Evolutionary conservation across 2,888 invertebrate species (phyloP), one percentile per base, ranked within the genome.

Genomic region (Oligia strigilis): DNA sequence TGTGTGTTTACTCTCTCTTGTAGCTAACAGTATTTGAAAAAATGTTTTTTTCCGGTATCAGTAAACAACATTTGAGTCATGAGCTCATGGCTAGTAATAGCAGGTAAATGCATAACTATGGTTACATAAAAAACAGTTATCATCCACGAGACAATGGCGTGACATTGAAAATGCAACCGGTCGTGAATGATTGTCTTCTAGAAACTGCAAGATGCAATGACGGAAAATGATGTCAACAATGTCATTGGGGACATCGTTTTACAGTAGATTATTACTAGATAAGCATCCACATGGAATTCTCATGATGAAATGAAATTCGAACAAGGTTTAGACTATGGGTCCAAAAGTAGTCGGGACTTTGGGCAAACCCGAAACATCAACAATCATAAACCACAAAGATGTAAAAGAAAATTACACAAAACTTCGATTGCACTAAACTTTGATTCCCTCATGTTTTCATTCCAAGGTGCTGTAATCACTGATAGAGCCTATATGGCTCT

Each of bases 91-190:
- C 78, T 71, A 62, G 72, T 65, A 43, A 65, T 65, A 67, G n/a
- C 29, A 67, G 14, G 49, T 72, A 70, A 43, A 17, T 58, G 64
- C 72, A 23, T 69, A 82, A 73, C 82, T 46, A 81, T 75, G 46
- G 77, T 75, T 71, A 80, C 60, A 77, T 85, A 80, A 92, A 91
- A 90, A 90, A 75, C 77, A 72, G 80, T 87, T 86, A 87, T 90
- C 89, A 89, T 92, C 87, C 52, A 87, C 86, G 85, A 92, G 90
- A 95, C 95, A 95, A 95, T 95, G 87, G 92, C 87, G 80, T 93
- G 95, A 92, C 95, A 95, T 95, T 96, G 96, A 93, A 91, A 93
- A 92, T 93, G 93, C 95, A 95, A 91, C 91, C 88, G 89, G 84
- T 91, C 83, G 88, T 89, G 83, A 86, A 89, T 88, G 87, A 92